Conservation (phyloP, 2,113 vertebrate genomes). For the Tychaedon coryphoeus region DNA sequence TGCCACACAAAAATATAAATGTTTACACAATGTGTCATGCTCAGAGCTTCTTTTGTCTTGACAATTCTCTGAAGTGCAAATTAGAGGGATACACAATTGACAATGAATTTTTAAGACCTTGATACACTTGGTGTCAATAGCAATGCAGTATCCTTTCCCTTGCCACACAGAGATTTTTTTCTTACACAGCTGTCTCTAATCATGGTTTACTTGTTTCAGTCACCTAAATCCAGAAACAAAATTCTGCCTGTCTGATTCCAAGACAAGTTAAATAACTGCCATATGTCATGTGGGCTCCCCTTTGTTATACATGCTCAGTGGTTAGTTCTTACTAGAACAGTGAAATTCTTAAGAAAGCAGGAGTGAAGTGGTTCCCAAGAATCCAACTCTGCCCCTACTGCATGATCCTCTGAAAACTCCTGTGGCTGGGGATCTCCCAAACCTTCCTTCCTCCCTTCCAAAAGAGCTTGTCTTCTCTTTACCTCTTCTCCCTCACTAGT, state of each 20-base stretch:
- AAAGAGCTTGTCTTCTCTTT: background rate
- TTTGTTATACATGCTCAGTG: constrained; percentile 26
- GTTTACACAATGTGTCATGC: background rate
- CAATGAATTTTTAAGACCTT: constrained; percentile 14
- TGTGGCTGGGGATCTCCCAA: background rate
- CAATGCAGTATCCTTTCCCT: background rate
- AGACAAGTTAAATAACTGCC: constrained; percentile 28
- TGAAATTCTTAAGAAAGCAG: constrained; percentile 50
- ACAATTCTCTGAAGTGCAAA: background rate
- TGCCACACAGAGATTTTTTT: background rate
- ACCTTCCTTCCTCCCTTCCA: background rate
- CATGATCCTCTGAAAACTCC: constrained; percentile 10
- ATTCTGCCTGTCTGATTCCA: background rate
- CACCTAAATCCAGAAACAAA: background rate
- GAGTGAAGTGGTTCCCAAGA: constrained; percentile 13
- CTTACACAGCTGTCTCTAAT: background rate
- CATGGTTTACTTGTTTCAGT: background rate
- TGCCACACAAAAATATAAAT: background rate
- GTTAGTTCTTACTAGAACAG: constrained; percentile 43
- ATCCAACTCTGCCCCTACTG: constrained; percentile 25
- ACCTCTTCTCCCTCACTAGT: background rate
- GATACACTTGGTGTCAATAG: background rate
- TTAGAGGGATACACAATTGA: background rate
- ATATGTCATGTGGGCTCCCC: background rate
- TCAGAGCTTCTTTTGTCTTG: background rate